Evolutionary conservation across 2,113 vertebrate species (phyloP).

Genomic region (Diphyllodes magnificus): DNA sequence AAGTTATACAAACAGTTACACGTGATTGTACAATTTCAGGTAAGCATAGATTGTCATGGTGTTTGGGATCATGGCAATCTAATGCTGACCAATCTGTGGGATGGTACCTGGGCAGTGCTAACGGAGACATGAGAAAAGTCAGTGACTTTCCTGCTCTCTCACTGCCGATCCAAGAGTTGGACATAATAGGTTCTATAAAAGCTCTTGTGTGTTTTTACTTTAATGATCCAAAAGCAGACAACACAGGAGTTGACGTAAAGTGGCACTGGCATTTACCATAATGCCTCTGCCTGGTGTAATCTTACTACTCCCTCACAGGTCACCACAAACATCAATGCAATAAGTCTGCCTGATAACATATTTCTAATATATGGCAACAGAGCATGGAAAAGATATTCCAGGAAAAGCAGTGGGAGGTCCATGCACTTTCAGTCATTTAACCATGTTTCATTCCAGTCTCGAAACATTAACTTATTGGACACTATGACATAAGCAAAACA

Average conservation of each 20-base stretch:
- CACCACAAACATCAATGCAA: no score
- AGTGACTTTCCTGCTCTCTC: neutral
- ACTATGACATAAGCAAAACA: no score
- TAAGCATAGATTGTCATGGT: fast-evolving
- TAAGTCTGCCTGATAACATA: no score
- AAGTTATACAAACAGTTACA: no score
- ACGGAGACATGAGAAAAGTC: neutral
- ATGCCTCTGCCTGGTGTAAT: neutral
- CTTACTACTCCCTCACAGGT: neutral
- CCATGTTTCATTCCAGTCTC: no score
- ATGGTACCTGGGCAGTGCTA: neutral
- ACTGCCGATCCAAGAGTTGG: neutral
- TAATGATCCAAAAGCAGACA: neutral
- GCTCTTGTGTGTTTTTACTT: neutral
- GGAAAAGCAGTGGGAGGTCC: no score
- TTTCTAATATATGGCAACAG: no score
- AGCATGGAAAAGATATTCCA: no score
- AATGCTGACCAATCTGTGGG: neutral
- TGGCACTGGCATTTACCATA: neutral
- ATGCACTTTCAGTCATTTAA: no score
- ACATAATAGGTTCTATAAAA: neutral
- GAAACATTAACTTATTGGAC: no score
- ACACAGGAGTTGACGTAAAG: fast-evolving
- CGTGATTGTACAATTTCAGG: neutral
- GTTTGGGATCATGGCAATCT: neutral